Percentiles rank a stretch among this genome's conserved stretches.
These are phyloP conservation scores for Thaleichthys pacificus DNA, from an alignment of 2,797 vertebrate genomes.

Conservation along the genomic window DNA sequence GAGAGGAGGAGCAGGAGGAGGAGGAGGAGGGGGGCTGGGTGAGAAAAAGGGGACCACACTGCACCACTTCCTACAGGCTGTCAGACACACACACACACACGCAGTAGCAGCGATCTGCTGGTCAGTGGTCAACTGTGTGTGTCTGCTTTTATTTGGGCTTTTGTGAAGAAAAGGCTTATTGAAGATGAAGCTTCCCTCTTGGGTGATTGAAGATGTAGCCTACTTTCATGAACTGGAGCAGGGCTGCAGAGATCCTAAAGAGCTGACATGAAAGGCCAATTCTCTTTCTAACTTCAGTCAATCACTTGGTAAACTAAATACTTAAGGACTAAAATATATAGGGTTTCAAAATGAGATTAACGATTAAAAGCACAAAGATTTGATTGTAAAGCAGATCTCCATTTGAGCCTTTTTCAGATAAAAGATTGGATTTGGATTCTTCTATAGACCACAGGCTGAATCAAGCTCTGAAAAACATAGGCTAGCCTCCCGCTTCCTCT, in stretches of 20 bases:
- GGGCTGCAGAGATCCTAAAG: neutral
- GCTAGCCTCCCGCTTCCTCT: neutral
- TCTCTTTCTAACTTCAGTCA: neutral
- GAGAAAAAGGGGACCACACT: slow-evolving; percentile 28
- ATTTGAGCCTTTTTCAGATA: neutral
- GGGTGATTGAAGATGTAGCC: slow-evolving; percentile 1
- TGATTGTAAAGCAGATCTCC: neutral
- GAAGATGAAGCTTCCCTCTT: neutral
- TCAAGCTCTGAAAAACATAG: neutral
- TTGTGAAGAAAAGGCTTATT: neutral
- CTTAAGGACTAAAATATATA: neutral
- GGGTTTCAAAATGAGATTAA: neutral
- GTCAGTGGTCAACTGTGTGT: neutral
- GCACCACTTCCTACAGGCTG: slow-evolving; percentile 40
- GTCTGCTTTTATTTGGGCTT: neutral
- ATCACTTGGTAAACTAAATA: no score
- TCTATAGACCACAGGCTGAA: neutral
- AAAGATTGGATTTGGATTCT: neutral
- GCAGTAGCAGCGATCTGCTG: neutral
- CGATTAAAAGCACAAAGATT: neutral
- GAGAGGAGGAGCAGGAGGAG: neutral
- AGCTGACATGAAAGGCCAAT: neutral
- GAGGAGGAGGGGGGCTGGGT: slow-evolving; percentile 21
- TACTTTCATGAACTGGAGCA: slow-evolving; percentile 13
- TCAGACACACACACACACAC: slow-evolving; percentile 12